These are phyloP conservation scores for Girardia tigrina DNA, from an alignment of 2,888 invertebrate species.

Conservation along the genomic window DNA sequence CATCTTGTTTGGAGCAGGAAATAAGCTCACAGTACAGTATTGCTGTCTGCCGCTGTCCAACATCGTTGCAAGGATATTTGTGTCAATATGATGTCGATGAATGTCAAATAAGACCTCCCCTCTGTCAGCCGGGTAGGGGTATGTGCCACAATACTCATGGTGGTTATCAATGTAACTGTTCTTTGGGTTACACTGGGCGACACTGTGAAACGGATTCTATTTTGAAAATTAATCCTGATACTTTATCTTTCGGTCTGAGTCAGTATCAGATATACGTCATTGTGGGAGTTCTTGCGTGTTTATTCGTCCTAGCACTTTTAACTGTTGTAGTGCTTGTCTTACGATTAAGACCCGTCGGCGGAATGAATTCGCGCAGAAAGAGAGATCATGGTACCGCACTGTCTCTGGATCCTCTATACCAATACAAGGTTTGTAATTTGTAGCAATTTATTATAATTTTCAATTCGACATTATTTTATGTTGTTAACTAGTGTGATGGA, in stretches of 20 bases:
- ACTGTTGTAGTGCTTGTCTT: neutral
- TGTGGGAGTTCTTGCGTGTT: constrained; percentile 8
- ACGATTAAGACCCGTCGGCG: neutral
- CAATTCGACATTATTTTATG: too few relatives aligned
- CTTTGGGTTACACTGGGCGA: neutral
- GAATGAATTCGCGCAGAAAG: neutral
- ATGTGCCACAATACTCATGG: constrained; percentile 13
- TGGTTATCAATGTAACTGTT: neutral
- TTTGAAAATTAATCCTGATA: neutral
- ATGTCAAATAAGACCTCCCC: neutral
- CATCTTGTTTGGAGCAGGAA: neutral
- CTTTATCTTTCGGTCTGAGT: neutral
- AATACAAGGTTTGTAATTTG: too few relatives aligned
- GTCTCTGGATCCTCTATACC: neutral
- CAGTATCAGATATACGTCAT: neutral
- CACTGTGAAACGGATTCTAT: neutral
- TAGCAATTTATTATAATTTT: too few relatives aligned
- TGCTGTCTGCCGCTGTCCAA: neutral
- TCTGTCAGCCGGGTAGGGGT: neutral
- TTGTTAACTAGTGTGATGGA: too few relatives aligned
- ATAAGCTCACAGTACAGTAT: neutral
- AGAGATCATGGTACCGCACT: neutral
- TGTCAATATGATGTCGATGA: neutral
- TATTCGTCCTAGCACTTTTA: neutral
- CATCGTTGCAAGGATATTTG: neutral